Evolutionary conservation across 2,797 vertebrate genomes (phyloP).

Genomic region (Saxicola maurus): DNA sequence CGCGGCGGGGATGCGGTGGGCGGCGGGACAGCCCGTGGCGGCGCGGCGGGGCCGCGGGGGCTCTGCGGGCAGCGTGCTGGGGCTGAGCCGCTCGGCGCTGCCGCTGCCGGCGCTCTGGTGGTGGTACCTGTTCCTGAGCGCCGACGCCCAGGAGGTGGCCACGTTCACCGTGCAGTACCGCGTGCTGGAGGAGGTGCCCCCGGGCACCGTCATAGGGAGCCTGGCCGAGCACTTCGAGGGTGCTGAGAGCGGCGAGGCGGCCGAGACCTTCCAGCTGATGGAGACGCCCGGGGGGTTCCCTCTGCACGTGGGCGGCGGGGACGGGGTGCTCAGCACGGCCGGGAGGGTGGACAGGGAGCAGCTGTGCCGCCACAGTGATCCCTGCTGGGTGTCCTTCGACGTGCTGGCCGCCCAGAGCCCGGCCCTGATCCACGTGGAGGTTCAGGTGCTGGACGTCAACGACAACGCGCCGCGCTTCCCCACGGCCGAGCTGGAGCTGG

Average conservation of each 20-base stretch:
- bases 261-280: constrained; percentile 84
- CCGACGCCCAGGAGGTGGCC: constrained; percentile 67
- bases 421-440: constrained; percentile 82
- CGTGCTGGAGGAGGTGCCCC: constrained; percentile 83
- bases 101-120: constrained; percentile 47
- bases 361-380: constrained; percentile 80
- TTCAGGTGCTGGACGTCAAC: constrained; percentile 88
- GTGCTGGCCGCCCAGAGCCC: constrained; percentile 80
- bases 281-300: constrained; percentile 80
- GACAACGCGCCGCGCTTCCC: constrained; percentile 87
- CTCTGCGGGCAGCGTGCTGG: constrained; percentile 7
- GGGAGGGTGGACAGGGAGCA: constrained; percentile 85
- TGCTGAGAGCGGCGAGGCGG: constrained; percentile 55
- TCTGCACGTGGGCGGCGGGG: constrained; percentile 72
- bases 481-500: constrained; percentile 80
- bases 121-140: constrained; percentile 59
- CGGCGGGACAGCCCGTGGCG: not conserved
- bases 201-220: constrained; percentile 80
- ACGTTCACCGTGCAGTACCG: constrained; percentile 76
- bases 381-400: constrained; percentile 84
- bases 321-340: constrained; percentile 81
- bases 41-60: not conserved
- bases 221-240: constrained; percentile 79
- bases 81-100: constrained; percentile 48
- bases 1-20: not conserved